These are phyloP conservation scores for Scaptodrosophila lebanonensis DNA, from an alignment of 1,140 invertebrate genomes.

Conservation along the genomic window DNA sequence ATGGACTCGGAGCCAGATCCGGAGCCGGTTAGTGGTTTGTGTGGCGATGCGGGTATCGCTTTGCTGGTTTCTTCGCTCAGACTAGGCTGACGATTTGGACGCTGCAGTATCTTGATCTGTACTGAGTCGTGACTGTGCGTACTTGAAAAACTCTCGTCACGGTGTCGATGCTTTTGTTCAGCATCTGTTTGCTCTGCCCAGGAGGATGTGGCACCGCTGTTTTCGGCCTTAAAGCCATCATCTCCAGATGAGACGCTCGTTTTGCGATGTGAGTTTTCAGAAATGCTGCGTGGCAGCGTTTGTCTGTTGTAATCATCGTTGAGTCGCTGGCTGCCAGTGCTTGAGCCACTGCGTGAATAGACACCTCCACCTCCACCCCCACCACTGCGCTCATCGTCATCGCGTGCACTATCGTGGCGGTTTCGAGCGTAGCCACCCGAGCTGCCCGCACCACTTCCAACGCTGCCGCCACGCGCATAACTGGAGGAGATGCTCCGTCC, in stretches of 20 bases:
- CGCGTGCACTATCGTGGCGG: constrained; percentile 64
- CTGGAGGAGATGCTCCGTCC: constrained; percentile 54
- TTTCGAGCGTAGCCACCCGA: constrained; percentile 60
- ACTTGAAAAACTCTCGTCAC: constrained; percentile 71
- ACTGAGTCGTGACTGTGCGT: constrained; percentile 71
- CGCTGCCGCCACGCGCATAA: constrained; percentile 33
- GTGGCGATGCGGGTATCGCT: no score
- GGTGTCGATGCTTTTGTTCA: constrained; percentile 61
- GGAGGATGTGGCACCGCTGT: constrained; percentile 38
- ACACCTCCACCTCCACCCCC: constrained; percentile 33
- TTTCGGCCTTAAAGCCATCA: constrained; percentile 22
- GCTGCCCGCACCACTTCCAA: constrained; percentile 19
- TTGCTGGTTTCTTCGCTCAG: constrained; percentile 56
- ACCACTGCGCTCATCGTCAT: constrained; percentile 51
- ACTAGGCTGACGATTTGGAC: constrained; percentile 64
- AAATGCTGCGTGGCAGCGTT: constrained; percentile 67
- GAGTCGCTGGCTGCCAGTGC: constrained; percentile 39
- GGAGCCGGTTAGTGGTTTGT: constrained; percentile 1
- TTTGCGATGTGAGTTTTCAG: constrained; percentile 74
- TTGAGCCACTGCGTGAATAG: constrained; percentile 42
- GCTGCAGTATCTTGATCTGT: constrained; percentile 73
- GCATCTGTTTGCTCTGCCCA: constrained; percentile 76
- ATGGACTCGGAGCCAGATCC: no score
- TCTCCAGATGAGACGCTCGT: constrained; percentile 71
- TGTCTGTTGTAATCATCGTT: constrained; percentile 19